Evolutionary conservation across 2,113 vertebrate species (phyloP), one percentile per base, ranked within the genome.

Genomic region (Hippocampus mohnikei): DNA sequence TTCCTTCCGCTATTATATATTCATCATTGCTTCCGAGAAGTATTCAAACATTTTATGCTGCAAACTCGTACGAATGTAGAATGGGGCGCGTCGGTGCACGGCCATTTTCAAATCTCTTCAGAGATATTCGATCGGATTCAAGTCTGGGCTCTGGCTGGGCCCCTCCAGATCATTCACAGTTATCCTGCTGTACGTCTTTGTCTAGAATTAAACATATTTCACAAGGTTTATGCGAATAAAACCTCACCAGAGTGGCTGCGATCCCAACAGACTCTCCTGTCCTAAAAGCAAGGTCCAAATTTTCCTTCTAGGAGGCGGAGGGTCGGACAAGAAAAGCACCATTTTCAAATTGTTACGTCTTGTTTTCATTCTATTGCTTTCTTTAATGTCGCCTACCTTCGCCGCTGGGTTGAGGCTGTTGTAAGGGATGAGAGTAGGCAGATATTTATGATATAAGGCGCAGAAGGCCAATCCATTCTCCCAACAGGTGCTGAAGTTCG

Each of bases 401-500:
- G 85, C 81, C 27, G 64, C 78, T 18, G 85, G 81, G 66, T 66
- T 78, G 64, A 93, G 90, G 60, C 37, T 73, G 65, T 84, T 76
- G 58, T 88, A 93, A 6, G 81, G 84, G 72, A 93, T 85, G 61
- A 23, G 80, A 42, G 29, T 73, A 15, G 91, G 91, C 40, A 92
- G 81, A 69, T 90, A 93, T 0, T 88, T 90, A 82, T 93, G 92
- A 69, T 88, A 91, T 55, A 93, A 61, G 0, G 92, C 91, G 67
- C 92, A 93, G 74, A 93, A 91, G 0, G 91, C 91, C 83, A 92
- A 73, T 40, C 92, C 92, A 12, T 93, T 91, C 44, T 88, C 88
- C 92, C 92, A 93, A 76, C 91, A 91, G 81, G 84, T 92, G 74
- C 91, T 93, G 87, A 93, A 93, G 81, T 93, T 92, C 53, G 90